Evolutionary conservation across 92 coral and sea anemone species (phyloP).

Genomic region (Palythoa grandis): DNA sequence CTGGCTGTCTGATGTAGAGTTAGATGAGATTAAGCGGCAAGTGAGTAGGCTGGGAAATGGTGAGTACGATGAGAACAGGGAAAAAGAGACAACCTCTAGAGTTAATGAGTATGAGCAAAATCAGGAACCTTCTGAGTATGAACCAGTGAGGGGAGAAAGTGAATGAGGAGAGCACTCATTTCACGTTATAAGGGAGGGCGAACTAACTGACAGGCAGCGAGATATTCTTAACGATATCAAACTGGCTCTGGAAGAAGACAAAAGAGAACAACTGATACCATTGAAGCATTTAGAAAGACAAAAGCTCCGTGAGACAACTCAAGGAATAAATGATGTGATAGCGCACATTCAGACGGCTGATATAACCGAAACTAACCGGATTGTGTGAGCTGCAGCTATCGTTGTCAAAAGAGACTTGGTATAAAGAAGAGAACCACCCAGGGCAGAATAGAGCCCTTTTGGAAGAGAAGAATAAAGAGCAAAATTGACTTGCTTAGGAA

Average conservation of each 20-base stretch:
- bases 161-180: background rate
- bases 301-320: background rate
- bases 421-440: background rate
- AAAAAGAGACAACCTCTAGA: background rate
- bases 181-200: background rate
- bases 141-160: constrained; percentile 16
- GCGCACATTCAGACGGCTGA: constrained; percentile 7
- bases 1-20: constrained; percentile 11
- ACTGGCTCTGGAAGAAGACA: constrained; percentile 14
- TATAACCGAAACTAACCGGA: constrained; percentile 41
- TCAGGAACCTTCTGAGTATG: background rate
- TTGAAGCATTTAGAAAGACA: background rate
- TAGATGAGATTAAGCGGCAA: constrained; percentile 13
- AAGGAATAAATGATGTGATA: constrained; percentile 30
- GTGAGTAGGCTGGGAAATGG: constrained; percentile 2
- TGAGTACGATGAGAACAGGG: background rate
- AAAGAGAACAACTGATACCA: background rate
- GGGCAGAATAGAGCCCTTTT: background rate
- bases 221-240: constrained; percentile 21
- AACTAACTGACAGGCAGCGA: background rate
- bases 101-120: background rate
- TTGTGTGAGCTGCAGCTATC: constrained; percentile 34
- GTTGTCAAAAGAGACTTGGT: constrained; percentile 34
- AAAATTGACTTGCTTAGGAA: constrained; percentile 41
- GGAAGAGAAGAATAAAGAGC: constrained; percentile 46